Base-by-base conservation (phyloP, 2,888 invertebrate species). In the Tetragonisca angustula region DNA sequence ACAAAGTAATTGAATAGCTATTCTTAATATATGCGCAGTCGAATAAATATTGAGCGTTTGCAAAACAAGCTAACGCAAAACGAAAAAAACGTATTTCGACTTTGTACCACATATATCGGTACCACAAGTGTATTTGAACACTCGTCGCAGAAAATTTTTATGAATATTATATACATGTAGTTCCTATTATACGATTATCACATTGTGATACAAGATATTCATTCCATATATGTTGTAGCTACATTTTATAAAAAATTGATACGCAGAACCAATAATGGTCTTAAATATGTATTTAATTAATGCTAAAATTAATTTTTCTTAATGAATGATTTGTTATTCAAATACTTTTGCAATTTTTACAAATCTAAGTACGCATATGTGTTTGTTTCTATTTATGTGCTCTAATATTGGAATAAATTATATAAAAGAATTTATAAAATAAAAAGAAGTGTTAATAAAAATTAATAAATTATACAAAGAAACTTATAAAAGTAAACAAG, bases 1-100 rank as follows among this genome's bases (percentile, higher is more conserved):
- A n/a, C 19, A 17, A 56, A 17, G 27, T 69, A 64, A 81, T 78
- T 73, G 69, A 27, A 74, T 54, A 56, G 74, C 19, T 21, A 36
- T 36, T 17, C n/a, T 9, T 6, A 59, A 19, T 61, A 43, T 82
- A 75, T 70, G 54, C 70, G 32, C 49, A 72, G 27, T 21, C 62
- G 32, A 6, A 50, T 52, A 69, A 81, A 81, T 43, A 73, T 69
- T 43, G 24, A 17, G 13, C 43, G 50, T 72, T 67, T 62, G 62
- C 27, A 17, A 68, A 61, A 36, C 9, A 15, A 49, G 9, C 27
- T 9, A 62, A 56, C 56, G 32, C 27, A 27, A 56, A 50, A 43
- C 9, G 43, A 9, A 50, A 59, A 59, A 73, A 54, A n/a, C 27
- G 4, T n/a, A 36, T 24, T 27, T 43, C 27, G 4, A 75, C 43